These are phyloP conservation scores for Pseudopipra pipra DNA, from an alignment of 2,113 vertebrate species.

Conservation along the genomic window DNA sequence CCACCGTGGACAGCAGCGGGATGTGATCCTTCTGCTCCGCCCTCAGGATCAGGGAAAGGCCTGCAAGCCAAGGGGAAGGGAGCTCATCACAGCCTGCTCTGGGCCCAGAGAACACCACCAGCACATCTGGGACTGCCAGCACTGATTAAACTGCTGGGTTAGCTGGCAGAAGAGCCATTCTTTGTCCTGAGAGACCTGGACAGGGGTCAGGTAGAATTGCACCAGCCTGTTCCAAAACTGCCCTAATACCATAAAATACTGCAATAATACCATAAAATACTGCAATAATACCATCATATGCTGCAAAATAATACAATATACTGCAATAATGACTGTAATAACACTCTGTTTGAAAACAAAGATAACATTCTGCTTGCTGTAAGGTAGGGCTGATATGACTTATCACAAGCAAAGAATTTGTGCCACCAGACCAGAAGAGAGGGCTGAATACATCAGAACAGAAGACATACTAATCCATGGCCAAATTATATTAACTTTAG, in stretches of 20 bases:
- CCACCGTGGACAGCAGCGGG: slow-evolving; percentile 59
- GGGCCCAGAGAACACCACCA: background rate
- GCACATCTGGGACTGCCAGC: background rate
- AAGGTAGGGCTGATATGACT: background rate
- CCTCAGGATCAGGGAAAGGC: slow-evolving; percentile 68
- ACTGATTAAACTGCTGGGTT: background rate
- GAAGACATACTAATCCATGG: background rate
- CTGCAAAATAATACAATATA: background rate
- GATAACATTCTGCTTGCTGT: background rate
- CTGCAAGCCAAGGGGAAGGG: background rate
- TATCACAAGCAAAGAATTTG: background rate
- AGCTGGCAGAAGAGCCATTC: background rate
- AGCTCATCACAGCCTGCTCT: background rate
- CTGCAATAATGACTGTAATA: background rate
- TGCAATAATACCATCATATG: background rate
- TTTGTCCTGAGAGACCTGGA: background rate
- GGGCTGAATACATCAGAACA: accelerated
- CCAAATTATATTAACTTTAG: background rate
- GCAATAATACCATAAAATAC: background rate
- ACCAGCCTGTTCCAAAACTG: background rate
- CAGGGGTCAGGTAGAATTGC: background rate
- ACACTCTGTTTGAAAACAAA: background rate
- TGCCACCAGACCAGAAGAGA: background rate
- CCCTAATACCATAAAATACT: background rate
- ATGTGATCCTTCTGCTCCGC: slow-evolving; percentile 57